Conservation (phyloP, 2,888 invertebrate species). For the Cosmia pyralina region DNA sequence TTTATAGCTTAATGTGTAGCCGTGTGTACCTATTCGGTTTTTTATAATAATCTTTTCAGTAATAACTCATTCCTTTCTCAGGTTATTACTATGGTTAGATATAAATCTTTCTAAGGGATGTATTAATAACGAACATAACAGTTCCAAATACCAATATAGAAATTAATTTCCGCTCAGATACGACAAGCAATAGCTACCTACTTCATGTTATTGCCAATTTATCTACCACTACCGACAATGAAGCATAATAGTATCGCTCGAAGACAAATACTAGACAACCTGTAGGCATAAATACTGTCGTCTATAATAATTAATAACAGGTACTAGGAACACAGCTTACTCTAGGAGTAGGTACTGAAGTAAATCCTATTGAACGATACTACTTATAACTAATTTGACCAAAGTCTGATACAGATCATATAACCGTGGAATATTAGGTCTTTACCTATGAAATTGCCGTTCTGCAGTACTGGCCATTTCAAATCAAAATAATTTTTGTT, state of each 20-base stretch:
- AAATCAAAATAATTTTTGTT: no score
- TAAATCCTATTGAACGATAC: no score
- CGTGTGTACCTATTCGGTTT: no score
- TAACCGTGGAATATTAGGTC: no score
- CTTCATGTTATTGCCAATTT: slow-evolving; percentile 30
- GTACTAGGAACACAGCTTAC: background rate
- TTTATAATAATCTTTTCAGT: no score
- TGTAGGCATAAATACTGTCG: slow-evolving; percentile 30
- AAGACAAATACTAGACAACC: slow-evolving; percentile 34
- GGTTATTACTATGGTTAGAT: background rate
- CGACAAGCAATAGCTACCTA: slow-evolving; percentile 24
- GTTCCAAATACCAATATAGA: slow-evolving; percentile 34
- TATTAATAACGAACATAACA: slow-evolving; percentile 28
- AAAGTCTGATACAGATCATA: no score
- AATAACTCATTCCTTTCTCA: background rate
- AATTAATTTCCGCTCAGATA: slow-evolving; percentile 42
- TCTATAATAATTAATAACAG: slow-evolving; percentile 25
- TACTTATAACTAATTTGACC: no score
- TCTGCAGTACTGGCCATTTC: no score
- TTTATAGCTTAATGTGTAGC: no score
- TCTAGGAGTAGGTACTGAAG: no score
- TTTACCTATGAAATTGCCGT: no score
- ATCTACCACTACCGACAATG: slow-evolving; percentile 44
- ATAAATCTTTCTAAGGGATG: slow-evolving; percentile 18
- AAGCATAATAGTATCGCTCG: slow-evolving; percentile 15